A percentile compares a stretch with the other conserved stretches of the same genome.
Conservation (phyloP, 2,888 invertebrate genomes). For the Chrysolina oricalcia region DNA sequence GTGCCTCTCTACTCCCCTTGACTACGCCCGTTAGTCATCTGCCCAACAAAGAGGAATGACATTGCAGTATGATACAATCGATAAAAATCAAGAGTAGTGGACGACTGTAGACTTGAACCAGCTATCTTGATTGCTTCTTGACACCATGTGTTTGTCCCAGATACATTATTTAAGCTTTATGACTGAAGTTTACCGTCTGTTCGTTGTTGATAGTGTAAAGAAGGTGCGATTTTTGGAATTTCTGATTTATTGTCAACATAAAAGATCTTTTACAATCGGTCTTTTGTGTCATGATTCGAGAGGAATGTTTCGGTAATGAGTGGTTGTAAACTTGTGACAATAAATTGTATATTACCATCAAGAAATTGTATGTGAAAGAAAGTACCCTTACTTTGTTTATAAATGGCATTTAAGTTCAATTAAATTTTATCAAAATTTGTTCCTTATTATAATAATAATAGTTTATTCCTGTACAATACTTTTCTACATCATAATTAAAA, state of each 20-base stretch:
- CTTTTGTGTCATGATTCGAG: conserved; percentile 5
- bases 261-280: conserved; percentile 31
- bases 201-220: conserved; percentile 28
- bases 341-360: too few relatives aligned
- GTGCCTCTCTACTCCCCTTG: conserved; percentile 8
- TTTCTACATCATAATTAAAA: too few relatives aligned
- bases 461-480: too few relatives aligned
- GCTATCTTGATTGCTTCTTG: conserved; percentile 67
- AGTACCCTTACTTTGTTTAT: too few relatives aligned
- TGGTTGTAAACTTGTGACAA: conserved; percentile 14
- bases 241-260: conserved; percentile 44
- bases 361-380: too few relatives aligned
- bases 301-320: conserved; percentile 23
- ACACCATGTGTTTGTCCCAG: conserved; percentile 65
- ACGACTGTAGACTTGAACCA: conserved; percentile 62
- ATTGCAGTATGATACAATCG: conserved; percentile 65
- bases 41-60: conserved; percentile 65
- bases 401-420: too few relatives aligned
- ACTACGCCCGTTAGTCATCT: conserved; percentile 37
- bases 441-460: too few relatives aligned
- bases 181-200: conserved; percentile 40
- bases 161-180: conserved; percentile 58
- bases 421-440: too few relatives aligned
- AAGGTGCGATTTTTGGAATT: conserved; percentile 41
- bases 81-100: conserved; percentile 55